Evolutionary conservation across 2,113 vertebrate species (phyloP), one percentile per base, ranked within the genome.

Genomic region (Macroglossus sobrinus): DNA sequence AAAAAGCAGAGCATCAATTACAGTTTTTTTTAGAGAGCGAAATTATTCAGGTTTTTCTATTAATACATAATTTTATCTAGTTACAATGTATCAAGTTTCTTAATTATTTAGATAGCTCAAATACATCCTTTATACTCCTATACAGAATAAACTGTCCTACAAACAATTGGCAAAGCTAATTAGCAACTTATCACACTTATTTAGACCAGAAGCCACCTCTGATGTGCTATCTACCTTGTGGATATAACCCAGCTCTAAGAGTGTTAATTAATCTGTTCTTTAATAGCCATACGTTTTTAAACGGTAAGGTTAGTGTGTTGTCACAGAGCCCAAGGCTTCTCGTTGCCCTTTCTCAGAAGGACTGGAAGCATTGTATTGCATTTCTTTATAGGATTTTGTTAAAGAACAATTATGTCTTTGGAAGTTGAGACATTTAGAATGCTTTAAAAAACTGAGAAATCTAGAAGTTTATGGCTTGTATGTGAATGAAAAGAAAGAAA

Each of bases 191-290:
- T 50, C 75, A 40, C 13, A 93, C 47, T 88, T 88, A 47, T 53
- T 87, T 81, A 93, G 78, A 55, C 90, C 7, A 33, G 90, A 90
- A 97, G 53, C 66, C 53, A 82, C 61, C 45, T 81, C 63, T 64
- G n/a, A n/a, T 30, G 87, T 93, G 40, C 35, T 68, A 19, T 82
- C 45, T 96, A 71, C 38, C 43, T 78, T 66, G 50, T 88, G 80
- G 94, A 64, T 93, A 59, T 45, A 93, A 63, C 80, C 72, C n/a
- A 69, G 59, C 55, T 97, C 81, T 38, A 22, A 1, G 33, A 95
- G 66, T 88, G 63, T 84, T 97, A 97, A 97, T 97, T 95, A 96
- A 89, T 80, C 76, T 69, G 11, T 59, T 94, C 59, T 95, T 96
- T 94, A 86, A 82, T 78, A 85, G 71, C 59, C 35, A 66, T 57